phyloP scores from a whole-genome alignment of 1,140 invertebrate genomes.

The Aricia agestis region DNA sequence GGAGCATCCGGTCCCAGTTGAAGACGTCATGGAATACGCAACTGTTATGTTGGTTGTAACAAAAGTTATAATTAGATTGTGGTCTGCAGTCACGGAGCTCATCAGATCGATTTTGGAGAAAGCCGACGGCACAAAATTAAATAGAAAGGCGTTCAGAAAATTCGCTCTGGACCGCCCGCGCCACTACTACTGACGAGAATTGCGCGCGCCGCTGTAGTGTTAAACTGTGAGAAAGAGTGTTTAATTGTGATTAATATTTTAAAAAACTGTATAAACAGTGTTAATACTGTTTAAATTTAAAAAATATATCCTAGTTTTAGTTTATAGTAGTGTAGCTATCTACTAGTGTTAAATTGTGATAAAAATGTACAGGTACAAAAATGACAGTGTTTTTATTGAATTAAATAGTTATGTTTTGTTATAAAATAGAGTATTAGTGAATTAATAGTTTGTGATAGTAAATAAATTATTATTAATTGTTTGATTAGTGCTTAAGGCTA shows the following conservation, averaged over 20 bases:
- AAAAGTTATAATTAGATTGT: slow-evolving; percentile 12
- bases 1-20: neutral
- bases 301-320: no score
- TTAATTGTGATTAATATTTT: neutral
- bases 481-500: neutral
- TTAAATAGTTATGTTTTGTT: no score
- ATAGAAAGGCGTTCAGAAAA: slow-evolving; percentile 14
- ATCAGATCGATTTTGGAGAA: slow-evolving; percentile 14
- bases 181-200: neutral
- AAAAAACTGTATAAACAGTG: neutral
- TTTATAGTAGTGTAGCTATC: no score
- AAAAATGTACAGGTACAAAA: no score
- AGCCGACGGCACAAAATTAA: slow-evolving; percentile 15
- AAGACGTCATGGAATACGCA: neutral
- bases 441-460: neutral
- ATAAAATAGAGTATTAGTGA: no score
- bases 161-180: neutral
- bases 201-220: neutral
- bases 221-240: neutral
- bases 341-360: no score
- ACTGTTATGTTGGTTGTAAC: slow-evolving; percentile 2
- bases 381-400: no score
- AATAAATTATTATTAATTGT: neutral
- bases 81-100: slow-evolving; percentile 7
- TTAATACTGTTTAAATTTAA: no score